phyloP scores from a whole-genome alignment of 2,113 vertebrate genomes.

The Pseudopipra pipra region DNA sequence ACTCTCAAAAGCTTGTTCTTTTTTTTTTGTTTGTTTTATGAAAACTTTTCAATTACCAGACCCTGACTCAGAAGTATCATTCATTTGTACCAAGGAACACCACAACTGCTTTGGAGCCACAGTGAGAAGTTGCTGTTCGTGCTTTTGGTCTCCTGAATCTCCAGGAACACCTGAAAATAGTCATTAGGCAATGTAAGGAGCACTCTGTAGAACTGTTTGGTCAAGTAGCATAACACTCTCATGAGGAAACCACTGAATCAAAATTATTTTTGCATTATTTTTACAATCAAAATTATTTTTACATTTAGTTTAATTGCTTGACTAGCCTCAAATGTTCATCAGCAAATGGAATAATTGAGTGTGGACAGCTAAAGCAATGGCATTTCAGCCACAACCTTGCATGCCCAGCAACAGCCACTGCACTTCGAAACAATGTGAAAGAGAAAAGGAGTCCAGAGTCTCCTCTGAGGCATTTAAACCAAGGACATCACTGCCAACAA shows the following conservation, averaged over 20 bases:
- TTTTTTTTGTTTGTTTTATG: background rate
- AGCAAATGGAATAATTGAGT: background rate
- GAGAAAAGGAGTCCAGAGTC: background rate
- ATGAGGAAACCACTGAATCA: background rate
- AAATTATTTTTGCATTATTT: background rate
- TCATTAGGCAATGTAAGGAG: background rate
- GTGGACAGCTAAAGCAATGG: background rate
- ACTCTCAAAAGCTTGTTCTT: background rate
- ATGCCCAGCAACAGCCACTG: background rate
- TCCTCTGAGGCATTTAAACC: background rate
- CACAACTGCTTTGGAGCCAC: background rate
- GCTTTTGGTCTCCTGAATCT: background rate
- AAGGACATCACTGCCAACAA: background rate
- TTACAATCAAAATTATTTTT: background rate
- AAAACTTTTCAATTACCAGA: background rate
- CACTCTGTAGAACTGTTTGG: background rate
- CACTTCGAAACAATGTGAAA: background rate
- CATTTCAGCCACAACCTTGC: background rate
- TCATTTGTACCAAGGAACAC: background rate
- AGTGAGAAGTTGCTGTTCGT: background rate
- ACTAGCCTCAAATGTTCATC: background rate
- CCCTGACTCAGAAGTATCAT: background rate
- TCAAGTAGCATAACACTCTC: background rate
- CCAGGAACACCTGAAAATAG: background rate
- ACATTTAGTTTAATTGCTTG: background rate